Evolutionary conservation across 2,113 vertebrate genomes (phyloP).

Genomic region (Eptesicus fuscus): DNA sequence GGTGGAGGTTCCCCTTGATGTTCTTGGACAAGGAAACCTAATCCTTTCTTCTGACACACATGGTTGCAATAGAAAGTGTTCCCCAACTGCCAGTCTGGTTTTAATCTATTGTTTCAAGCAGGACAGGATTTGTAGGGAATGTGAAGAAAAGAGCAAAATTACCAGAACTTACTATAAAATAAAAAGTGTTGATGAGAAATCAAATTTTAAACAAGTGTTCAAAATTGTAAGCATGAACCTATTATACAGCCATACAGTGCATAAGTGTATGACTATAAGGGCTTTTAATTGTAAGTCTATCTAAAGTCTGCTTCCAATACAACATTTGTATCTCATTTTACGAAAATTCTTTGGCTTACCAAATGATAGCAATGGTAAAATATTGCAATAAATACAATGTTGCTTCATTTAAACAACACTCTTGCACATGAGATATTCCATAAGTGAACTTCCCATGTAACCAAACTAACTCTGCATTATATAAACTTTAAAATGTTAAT

Average conservation of each 20-base stretch:
- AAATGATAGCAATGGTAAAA: not conserved
- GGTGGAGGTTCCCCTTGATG: slow-evolving; percentile 73
- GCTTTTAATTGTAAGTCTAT: slow-evolving; percentile 34
- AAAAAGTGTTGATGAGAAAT: slow-evolving; percentile 72
- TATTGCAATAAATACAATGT: not conserved
- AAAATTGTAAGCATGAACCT: slow-evolving; percentile 40
- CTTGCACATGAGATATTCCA: not conserved
- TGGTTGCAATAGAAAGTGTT: slow-evolving; percentile 75
- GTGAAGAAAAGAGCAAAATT: slow-evolving; percentile 58
- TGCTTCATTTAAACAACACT: not conserved
- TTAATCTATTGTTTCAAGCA: slow-evolving; percentile 73
- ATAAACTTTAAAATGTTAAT: not conserved
- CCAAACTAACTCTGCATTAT: not conserved
- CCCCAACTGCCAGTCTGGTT: slow-evolving; percentile 72
- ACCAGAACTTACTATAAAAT: slow-evolving; percentile 65
- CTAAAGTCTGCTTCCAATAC: slow-evolving; percentile 16
- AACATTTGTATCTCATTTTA: slow-evolving; percentile 33
- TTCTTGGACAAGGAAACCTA: slow-evolving; percentile 69
- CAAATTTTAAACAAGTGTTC: slow-evolving; percentile 61
- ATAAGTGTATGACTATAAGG: not conserved
- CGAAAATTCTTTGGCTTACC: slow-evolving; percentile 28
- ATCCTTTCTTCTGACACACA: slow-evolving; percentile 74
- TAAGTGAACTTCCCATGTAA: not conserved
- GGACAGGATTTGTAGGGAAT: slow-evolving; percentile 59
- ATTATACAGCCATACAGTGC: not conserved